phyloP scores from a whole-genome alignment of 2,888 invertebrate genomes.

The Cheilosia vulpina region DNA sequence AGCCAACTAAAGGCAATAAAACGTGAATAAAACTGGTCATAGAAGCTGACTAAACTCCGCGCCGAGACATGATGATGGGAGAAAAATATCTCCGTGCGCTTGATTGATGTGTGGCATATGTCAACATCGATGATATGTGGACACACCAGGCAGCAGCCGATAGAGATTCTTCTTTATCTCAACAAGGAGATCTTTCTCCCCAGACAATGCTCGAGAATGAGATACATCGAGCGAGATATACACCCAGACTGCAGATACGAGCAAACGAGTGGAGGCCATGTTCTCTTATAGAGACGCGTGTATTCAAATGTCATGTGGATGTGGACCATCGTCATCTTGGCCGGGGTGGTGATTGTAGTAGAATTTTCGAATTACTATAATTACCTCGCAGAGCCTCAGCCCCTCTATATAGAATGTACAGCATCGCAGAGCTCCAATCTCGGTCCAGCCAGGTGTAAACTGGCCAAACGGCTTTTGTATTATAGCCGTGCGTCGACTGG shows the following conservation, averaged over 20 bases:
- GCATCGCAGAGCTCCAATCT: slow-evolving; percentile 60
- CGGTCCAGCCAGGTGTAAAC: slow-evolving; percentile 68
- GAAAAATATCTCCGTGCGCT: slow-evolving; percentile 25
- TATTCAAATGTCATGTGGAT: slow-evolving; percentile 67
- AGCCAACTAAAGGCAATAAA: slow-evolving; percentile 75
- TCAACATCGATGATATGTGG: slow-evolving; percentile 75
- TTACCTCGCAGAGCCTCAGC: slow-evolving; percentile 48
- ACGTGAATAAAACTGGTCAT: slow-evolving; percentile 67
- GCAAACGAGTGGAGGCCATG: background rate
- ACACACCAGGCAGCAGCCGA: slow-evolving; percentile 48
- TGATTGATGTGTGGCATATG: slow-evolving; percentile 75
- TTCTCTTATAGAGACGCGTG: slow-evolving; percentile 37
- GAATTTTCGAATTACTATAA: slow-evolving; percentile 71
- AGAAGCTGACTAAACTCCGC: slow-evolving; percentile 55
- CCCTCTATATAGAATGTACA: slow-evolving; percentile 31
- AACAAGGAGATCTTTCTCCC: slow-evolving; percentile 57
- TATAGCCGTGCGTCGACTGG: background rate
- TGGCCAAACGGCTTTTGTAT: slow-evolving; percentile 58
- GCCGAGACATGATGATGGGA: slow-evolving; percentile 5
- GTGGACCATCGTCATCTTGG: slow-evolving; percentile 33
- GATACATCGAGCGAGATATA: slow-evolving; percentile 22
- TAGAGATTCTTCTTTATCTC: slow-evolving; percentile 62
- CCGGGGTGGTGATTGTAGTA: slow-evolving; percentile 60
- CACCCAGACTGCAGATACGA: background rate
- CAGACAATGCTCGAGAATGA: slow-evolving; percentile 44